Conservation (phyloP, 2,888 invertebrate species). For the Lepidocyrtoides sp. region DNA sequence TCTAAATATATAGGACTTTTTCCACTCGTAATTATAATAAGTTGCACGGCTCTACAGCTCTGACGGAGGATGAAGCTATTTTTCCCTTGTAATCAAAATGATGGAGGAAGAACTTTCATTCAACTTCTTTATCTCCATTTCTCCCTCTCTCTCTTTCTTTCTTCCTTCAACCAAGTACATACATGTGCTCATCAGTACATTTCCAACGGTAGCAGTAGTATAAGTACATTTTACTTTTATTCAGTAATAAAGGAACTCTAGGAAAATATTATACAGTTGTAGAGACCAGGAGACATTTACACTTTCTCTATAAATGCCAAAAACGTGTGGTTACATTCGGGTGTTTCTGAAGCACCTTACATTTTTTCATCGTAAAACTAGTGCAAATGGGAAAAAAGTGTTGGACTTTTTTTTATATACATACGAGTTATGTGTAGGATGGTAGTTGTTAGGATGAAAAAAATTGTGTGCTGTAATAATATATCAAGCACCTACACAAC, state of each 20-base stretch:
- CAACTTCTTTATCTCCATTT: conserved; percentile 36
- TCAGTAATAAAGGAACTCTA: no score
- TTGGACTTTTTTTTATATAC: neutral
- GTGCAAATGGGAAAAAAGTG: neutral
- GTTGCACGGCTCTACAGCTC: neutral
- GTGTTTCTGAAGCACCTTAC: neutral
- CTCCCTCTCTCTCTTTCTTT: neutral
- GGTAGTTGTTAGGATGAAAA: conserved; percentile 5
- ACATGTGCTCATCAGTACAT: no score
- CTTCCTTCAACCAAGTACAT: no score
- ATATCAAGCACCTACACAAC: conserved; percentile 43
- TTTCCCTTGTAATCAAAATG: conserved; percentile 37
- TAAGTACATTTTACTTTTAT: no score
- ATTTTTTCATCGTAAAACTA: neutral
- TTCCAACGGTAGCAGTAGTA: no score
- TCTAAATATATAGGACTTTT: neutral
- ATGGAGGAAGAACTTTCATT: conserved; percentile 64
- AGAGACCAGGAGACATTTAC: no score
- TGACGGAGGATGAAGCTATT: neutral
- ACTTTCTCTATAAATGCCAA: no score
- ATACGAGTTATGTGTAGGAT: neutral
- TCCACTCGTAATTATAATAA: conserved; percentile 17
- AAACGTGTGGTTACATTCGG: neutral
- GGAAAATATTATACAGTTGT: no score
- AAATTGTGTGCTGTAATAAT: conserved; percentile 33